Base-by-base conservation (phyloP, 1,140 invertebrate genomes). In the Brachionus calyciflorus region DNA sequence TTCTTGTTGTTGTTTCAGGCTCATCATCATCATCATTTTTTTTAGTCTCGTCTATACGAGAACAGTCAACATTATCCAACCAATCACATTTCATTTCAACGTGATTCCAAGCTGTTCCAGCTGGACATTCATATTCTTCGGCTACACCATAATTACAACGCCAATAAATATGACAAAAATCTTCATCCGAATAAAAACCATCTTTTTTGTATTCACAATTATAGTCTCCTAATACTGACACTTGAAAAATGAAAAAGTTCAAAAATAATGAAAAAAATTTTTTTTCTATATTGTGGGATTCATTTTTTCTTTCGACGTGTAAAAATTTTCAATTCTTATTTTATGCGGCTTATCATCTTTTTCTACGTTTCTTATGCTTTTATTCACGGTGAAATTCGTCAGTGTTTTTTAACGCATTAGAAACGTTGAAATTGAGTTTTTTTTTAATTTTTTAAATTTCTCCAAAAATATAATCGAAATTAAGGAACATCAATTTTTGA, bases 161-260 rank as follows among this genome's bases (percentile, higher is more conserved):
- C 76, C 76, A 77, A n/a, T 77, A 77, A 6, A 77, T 65, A 10
- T 77, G 76, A 26, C 76, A 77, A 65, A 77, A 77, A 26, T 63
- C 53, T 46, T 53, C 49, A 48, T 77, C 76, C 33, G 21, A 44
- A 10, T 77, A 77, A 6, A 46, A 77, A 21, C 76, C 76, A 53
- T 77, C 76, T 46, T 49, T 46, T 68, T 77, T 77, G 28, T 30
- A 33, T 10, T 60, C 40, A 68, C 76, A 77, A 68, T 60, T 41
- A 24, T 63, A 77, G 14, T 77, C 76, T 26, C 3, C 76, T 12
- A 24, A 24, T n/a, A 51, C 41, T 14, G 48, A 44, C 2, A 24
- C 55, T 55, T 24, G 0, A 37, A 30, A 76, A n/a, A 70, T 9
- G 26, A 17, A 57, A 37, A 37, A 75, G n/a, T n/a, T 24, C 21